Base-by-base conservation (phyloP, 1,140 invertebrate genomes). In the Papilio polytes region DNA sequence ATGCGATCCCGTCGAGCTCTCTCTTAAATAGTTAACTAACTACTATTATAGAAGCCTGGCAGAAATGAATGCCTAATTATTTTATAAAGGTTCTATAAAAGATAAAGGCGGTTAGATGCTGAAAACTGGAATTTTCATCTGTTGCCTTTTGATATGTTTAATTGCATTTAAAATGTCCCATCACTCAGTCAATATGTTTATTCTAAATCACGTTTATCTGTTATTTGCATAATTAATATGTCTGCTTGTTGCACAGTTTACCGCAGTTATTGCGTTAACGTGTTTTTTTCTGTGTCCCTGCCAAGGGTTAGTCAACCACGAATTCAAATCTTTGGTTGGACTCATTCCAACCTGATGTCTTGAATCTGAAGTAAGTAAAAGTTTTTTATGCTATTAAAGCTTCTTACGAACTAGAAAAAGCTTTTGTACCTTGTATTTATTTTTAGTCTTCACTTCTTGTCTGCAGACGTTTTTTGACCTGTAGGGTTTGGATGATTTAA, bases 1-100 rank as follows among this genome's bases (percentile, higher is more conserved):
- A 78, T 46, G 77, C 41, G 36, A 78, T 59, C 51, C 31, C 26
- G 51, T 2, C 36, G 36, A 59, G 56, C 41, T 63, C 31, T 66
- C 53, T 18, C 77, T 78, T 78, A 46, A 78, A 78, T 66, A 63
- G 10, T 63, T 63, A 78, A 66, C 31, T 44, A 63, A 66, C 46
- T 78, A 66, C 44, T 78, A 44, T 59, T 41, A 76, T 76, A 76
- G 74, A 22, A 66, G 3, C 63, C 63, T 36, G 26, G 63, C 22
- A 31, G 63, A 66, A 63, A 8, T 12, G 59, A 63, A 63, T 63
- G 12, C 31, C 22, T 66, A 66, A 66, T 66, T 59, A 63, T 63
- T 63, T 63, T 22, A 66, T 66, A 31, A 66, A 66, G 63, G 59
- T 63, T 63, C 59, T 63, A 63, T 63, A 63, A 63, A 63, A 63